phyloP scores from a whole-genome alignment of 2,797 vertebrate species.

The Gymnothorax javanicus region DNA sequence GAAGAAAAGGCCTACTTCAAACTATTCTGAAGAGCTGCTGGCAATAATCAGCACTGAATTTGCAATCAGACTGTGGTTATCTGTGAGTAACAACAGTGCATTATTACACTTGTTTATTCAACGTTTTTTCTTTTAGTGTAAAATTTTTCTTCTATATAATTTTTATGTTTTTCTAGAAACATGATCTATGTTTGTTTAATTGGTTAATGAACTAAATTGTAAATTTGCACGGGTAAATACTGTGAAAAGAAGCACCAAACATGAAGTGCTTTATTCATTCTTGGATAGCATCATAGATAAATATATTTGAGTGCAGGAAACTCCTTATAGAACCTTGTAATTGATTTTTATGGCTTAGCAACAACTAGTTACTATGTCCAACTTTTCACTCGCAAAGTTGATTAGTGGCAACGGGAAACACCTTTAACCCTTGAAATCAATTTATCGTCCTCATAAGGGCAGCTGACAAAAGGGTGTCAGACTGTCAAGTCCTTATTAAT shows the following conservation, averaged over 20 bases:
- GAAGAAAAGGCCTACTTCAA: no score
- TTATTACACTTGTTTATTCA: no score
- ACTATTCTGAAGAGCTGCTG: no score
- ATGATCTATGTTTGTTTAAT: background rate
- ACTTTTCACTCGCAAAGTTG: background rate
- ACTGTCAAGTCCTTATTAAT: background rate
- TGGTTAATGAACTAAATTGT: background rate
- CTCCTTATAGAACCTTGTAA: background rate
- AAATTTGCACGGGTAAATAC: background rate
- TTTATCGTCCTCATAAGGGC: background rate
- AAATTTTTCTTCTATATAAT: background rate
- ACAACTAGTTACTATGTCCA: background rate
- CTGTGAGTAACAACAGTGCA: background rate
- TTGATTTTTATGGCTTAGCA: background rate
- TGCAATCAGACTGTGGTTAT: no score
- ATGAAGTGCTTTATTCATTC: background rate
- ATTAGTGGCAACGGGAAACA: background rate
- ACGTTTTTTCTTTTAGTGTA: background rate
- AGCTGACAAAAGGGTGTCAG: background rate
- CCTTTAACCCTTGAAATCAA: slow-evolving; percentile 26
- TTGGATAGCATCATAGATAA: background rate
- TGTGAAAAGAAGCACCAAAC: background rate
- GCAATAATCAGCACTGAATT: no score
- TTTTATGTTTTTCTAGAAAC: no score
- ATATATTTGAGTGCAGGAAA: background rate